Conservation (phyloP, 2,113 vertebrate species). For the Dipodomys merriami region DNA sequence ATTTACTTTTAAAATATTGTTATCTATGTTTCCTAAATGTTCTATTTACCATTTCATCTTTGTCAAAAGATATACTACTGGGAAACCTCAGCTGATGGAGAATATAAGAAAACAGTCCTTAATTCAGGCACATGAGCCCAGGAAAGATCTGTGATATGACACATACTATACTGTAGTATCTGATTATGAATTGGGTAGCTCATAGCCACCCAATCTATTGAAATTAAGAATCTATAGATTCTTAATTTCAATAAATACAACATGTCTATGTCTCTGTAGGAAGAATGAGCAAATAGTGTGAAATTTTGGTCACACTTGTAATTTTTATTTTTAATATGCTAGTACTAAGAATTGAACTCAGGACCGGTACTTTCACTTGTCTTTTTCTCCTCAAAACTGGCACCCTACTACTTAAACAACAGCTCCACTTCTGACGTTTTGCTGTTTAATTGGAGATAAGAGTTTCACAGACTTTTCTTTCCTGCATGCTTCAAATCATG, state of each 20-base stretch:
- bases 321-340: too few species aligned
- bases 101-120: background rate
- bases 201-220: too few species aligned
- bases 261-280: background rate
- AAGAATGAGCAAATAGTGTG: background rate
- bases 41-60: too few species aligned
- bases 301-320: background rate
- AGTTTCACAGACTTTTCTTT: too few species aligned
- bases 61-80: background rate
- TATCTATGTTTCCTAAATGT: background rate
- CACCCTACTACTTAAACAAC: too few species aligned
- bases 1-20: background rate
- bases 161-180: background rate
- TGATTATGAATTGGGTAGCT: background rate
- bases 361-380: too few species aligned
- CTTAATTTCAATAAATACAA: background rate
- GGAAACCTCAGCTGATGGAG: background rate
- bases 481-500: too few species aligned
- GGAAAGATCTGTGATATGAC: accelerated
- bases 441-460: too few species aligned
- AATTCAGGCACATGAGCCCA: background rate
- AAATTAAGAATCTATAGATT: background rate
- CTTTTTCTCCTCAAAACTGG: too few species aligned
- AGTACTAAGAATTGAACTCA: too few species aligned
- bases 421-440: too few species aligned